Conservation (phyloP, 2,888 invertebrate species). For the Patella ulyssiponensis region DNA sequence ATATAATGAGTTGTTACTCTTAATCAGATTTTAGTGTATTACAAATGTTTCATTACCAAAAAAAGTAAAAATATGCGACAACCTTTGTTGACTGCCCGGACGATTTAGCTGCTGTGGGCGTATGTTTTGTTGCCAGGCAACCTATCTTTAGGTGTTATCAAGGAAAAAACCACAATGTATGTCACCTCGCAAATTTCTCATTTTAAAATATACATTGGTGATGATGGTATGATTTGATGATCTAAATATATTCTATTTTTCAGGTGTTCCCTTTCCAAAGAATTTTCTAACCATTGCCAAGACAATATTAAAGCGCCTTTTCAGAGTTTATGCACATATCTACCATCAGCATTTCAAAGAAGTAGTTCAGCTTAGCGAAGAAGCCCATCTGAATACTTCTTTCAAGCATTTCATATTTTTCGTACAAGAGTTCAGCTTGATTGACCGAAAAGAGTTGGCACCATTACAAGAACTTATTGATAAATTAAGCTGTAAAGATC, state of each 20-base stretch:
- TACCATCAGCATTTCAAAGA: constrained; percentile 99
- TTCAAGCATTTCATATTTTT: constrained; percentile 99
- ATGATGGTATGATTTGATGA: no score
- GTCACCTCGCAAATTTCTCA: no score
- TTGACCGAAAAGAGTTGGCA: constrained; percentile 95
- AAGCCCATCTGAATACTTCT: constrained; percentile 98
- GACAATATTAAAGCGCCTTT: constrained; percentile 96
- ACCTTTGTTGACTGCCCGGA: no score
- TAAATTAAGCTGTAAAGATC: constrained; percentile 66
- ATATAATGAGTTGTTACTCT: no score
- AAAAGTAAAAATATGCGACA: no score
- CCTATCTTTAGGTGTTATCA: no score
- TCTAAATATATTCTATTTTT: constrained; percentile 39
- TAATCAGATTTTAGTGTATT: no score
- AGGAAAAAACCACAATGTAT: no score
- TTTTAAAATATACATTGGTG: no score
- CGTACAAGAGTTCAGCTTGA: constrained; percentile 95
- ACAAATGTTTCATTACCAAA: no score
- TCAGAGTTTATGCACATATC: constrained; percentile 99
- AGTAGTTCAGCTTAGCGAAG: constrained; percentile 94
- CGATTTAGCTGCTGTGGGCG: no score
- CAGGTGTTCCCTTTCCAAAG: constrained; percentile 97
- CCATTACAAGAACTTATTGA: constrained; percentile 98
- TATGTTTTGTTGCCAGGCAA: no score
- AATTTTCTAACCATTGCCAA: constrained; percentile 97